Base-by-base conservation (phyloP, 1,140 invertebrate species). In the Drosophila fuyamai region DNA sequence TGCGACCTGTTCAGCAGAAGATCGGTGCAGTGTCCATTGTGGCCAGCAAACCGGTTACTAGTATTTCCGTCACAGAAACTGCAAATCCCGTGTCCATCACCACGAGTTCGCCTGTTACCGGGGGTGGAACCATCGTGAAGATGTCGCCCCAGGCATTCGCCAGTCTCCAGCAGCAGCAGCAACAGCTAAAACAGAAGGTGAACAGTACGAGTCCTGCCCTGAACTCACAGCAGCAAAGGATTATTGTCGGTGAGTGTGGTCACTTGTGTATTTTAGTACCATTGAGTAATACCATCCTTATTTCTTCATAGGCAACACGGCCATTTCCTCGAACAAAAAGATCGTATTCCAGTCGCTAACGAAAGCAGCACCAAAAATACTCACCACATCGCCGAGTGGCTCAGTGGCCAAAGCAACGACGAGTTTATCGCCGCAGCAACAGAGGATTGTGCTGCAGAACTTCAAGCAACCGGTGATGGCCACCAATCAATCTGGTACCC, bases 381-480 rank as follows among this genome's bases (percentile, higher is more conserved):
- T 86, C 79, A 82, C 79, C 44, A 83, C 79, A 23, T 48, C 63
- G 47, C 58, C 56, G 36, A 35, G 29, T 43, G 57, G 36, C 23
- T 2, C 72, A 7, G 18, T 23, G 29, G 61, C 27, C 47, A 79
- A 59, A 14, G 27, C 40, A 53, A 27, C 50, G 10, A 23, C 47
- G 5, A 63, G n/a, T 13, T 18, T 10, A 3, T 66, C 44, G 32
- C 93, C 93, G 46, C 86, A 91, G 12, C 93, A 93, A 61, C 93
- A 94, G 60, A 70, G 88, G 10, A 80, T 90, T 50, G 78, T 94
- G 10, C 84, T 94, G 38, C 93, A 93, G 29, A 92, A 79, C 53
- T 78, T 92, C 6, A 92, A 85, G 59, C 90, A 92, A 40, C 86
- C 82, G 10, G 35, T 44, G 44, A 14, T 68, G 18, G 29, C n/a